These are phyloP conservation scores for Spongia lamella DNA, from an alignment of 37 sponge, comb jelly and placozoan species.

Conservation along the genomic window DNA sequence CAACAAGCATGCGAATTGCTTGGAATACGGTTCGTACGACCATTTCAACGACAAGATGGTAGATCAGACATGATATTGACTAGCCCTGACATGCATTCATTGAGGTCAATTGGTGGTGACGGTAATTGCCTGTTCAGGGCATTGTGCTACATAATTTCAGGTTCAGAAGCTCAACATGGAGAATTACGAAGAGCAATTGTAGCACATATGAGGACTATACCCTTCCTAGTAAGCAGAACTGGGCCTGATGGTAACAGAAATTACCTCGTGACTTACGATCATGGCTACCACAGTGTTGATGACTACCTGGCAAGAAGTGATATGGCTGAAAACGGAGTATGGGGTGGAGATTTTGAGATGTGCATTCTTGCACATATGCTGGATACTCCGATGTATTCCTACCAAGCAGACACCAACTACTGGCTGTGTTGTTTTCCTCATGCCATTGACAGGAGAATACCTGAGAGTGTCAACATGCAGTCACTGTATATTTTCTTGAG, in stretches of 20 bases:
- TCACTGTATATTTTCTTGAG: background rate
- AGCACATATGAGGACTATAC: background rate
- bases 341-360: constrained; percentile 12
- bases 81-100: background rate
- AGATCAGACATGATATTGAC: constrained; percentile 1
- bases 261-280: too few species aligned
- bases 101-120: constrained; percentile 1
- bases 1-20: background rate
- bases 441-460: background rate
- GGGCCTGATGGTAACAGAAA: too few species aligned
- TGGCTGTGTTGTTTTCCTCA: background rate
- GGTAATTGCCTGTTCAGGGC: constrained; percentile 18
- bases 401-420: too few species aligned
- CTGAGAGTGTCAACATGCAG: background rate
- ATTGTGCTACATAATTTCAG: background rate
- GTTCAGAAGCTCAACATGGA: constrained; percentile 8
- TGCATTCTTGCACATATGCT: background rate
- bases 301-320: too few species aligned
- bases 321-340: constrained; percentile 1
- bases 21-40: background rate
- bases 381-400: background rate
- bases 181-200: background rate
- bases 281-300: background rate
- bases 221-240: background rate
- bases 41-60: background rate